These are phyloP conservation scores for Apteryx mantelli DNA, from an alignment of 2,113 vertebrate species.

Conservation along the genomic window DNA sequence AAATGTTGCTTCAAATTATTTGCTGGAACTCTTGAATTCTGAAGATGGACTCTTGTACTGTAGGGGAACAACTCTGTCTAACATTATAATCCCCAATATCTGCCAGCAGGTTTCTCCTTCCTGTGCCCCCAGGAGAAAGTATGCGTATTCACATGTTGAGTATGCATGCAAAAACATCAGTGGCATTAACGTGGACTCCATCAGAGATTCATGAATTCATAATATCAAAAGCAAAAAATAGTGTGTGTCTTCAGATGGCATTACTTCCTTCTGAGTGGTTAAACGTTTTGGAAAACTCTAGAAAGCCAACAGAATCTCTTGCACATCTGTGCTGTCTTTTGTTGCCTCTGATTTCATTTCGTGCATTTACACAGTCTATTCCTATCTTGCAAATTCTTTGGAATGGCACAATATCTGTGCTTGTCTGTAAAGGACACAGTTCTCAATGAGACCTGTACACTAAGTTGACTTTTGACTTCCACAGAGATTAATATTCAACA, in stretches of 20 bases:
- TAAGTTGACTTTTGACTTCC: neutral
- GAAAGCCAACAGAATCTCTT: neutral
- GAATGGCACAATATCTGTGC: neutral
- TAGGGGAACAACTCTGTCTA: neutral
- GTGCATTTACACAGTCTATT: neutral
- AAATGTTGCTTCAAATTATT: neutral
- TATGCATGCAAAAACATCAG: neutral
- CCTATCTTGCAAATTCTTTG: neutral
- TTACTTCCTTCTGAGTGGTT: neutral
- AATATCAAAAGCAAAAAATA: neutral
- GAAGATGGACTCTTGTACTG: neutral
- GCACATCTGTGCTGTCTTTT: neutral
- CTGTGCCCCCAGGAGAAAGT: neutral
- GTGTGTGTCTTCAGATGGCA: fast-evolving
- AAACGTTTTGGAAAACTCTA: neutral
- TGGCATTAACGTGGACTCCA: neutral
- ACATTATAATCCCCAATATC: neutral
- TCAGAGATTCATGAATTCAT: neutral
- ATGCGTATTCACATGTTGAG: neutral
- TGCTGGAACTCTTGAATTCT: neutral
- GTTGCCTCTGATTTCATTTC: neutral
- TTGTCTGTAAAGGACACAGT: neutral
- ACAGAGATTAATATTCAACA: neutral
- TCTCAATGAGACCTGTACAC: neutral
- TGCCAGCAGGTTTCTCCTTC: neutral